These are phyloP conservation scores for Noctua pronuba DNA, from an alignment of 2,888 invertebrate genomes.

Conservation along the genomic window DNA sequence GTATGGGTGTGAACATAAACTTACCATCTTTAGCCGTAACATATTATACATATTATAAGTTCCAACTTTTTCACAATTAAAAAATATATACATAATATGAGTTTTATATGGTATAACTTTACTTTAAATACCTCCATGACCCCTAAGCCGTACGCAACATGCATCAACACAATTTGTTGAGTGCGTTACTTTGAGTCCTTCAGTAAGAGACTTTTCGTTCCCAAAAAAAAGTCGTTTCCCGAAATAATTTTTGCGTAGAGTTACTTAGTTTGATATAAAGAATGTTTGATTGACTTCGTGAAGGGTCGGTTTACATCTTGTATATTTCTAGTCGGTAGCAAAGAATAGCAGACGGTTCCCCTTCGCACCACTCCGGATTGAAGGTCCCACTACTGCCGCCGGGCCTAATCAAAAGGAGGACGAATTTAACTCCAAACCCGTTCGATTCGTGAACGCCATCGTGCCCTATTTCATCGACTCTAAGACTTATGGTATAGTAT, in stretches of 20 bases:
- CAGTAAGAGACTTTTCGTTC: no score
- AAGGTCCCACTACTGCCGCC: constrained; percentile 60
- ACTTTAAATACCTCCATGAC: background rate
- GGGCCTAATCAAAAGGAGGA: no score
- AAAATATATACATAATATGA: no score
- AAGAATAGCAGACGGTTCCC: constrained; percentile 73
- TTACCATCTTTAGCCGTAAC: no score
- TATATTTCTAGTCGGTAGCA: constrained; percentile 37
- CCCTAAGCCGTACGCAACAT: no score
- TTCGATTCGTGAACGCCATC: constrained; percentile 80
- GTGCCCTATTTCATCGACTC: constrained; percentile 85
- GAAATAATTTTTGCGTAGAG: background rate
- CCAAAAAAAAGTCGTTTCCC: background rate
- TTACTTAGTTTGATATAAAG: background rate
- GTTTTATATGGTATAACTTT: no score
- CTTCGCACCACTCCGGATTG: constrained; percentile 76
- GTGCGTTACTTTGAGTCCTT: no score
- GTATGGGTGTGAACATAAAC: no score
- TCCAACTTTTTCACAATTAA: background rate
- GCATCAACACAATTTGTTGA: no score
- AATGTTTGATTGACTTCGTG: background rate
- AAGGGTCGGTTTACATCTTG: background rate
- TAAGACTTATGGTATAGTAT: constrained; percentile 81
- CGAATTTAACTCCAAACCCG: no score
- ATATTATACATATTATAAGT: no score